Evolutionary conservation across 2,113 vertebrate species (phyloP), one percentile per base, ranked within the genome.

Genomic region (Melozone crissalis): DNA sequence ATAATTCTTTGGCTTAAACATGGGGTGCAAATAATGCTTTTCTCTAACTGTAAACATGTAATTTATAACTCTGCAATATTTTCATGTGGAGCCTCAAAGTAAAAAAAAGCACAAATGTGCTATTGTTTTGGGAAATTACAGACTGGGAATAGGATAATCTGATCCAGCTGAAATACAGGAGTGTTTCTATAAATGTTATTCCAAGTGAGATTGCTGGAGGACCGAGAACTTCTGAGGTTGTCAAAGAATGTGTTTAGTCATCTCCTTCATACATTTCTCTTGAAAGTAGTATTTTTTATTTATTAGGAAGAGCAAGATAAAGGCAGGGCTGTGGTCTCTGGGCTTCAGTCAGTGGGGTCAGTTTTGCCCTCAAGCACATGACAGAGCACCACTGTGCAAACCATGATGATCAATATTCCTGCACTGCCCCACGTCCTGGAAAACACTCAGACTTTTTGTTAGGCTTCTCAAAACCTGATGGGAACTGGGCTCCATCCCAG

Each of bases 41-140:
- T 75, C 58, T 91, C 37, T 65, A 82, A 54, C 18, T 61, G 74
- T 37, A 91, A 73, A 82, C 6, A 12, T 82, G 21, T 75, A 27
- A 87, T 84, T 95, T 91, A 66, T 89, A 89, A 76, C 62, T 83
- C 30, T 37, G 59, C 37, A 75, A 35, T 87, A 91, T 85, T 89
- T 84, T 84, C 55, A 69, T 77, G 52, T 33, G 28, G 75, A 89
- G 58, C 65, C 43, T 84, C 58, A 35, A 79, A 87, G 63, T 7
- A 21, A 39, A 62, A 69, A 84, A 75, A 93, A 51, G 4, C 30
- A 69, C 39, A 87, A 87, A 73, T 39, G 30, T 55, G 37, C 19
- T 73, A 66, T 85, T 85, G 30, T 51, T 91, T 80, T 13, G 30
- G 63, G 71, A 93, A 94, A 73, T 72, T 67, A 39, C 23, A 87